phyloP scores from a whole-genome alignment of 1,140 invertebrate species.

The Bombus confusus region DNA sequence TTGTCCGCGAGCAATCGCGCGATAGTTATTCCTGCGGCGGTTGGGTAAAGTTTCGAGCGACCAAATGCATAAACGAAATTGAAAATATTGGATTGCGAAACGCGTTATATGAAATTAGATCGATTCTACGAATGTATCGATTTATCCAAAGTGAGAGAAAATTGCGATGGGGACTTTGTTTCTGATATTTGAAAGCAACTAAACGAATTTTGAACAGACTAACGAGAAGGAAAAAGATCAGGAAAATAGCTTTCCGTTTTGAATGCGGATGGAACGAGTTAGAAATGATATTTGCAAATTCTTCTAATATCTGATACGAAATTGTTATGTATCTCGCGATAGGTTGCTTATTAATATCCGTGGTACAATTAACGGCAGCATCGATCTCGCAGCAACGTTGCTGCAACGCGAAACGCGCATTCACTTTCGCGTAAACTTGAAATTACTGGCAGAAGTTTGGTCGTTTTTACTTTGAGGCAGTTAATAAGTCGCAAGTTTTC shows the following conservation, averaged over 20 bases:
- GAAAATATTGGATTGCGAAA: too few species aligned
- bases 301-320: not conserved
- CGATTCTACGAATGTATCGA: too few species aligned
- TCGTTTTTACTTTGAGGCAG: not conserved
- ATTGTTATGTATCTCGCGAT: not conserved
- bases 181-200: too few species aligned
- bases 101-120: too few species aligned
- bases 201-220: too few species aligned
- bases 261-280: not conserved
- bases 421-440: conserved; percentile 15
- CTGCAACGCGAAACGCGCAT: not conserved
- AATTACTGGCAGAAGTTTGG: conserved; percentile 14
- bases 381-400: not conserved
- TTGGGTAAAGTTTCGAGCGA: too few species aligned
- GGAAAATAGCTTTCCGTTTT: not conserved
- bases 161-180: too few species aligned
- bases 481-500: conserved; percentile 30
- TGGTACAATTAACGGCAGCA: not conserved
- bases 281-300: not conserved
- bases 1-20: too few species aligned
- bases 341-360: not conserved
- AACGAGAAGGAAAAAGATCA: too few species aligned
- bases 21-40: too few species aligned
- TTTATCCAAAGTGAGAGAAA: too few species aligned
- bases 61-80: too few species aligned